Conservation (phyloP, 2,797 vertebrate species). For the Orestias chungarensis region DNA sequence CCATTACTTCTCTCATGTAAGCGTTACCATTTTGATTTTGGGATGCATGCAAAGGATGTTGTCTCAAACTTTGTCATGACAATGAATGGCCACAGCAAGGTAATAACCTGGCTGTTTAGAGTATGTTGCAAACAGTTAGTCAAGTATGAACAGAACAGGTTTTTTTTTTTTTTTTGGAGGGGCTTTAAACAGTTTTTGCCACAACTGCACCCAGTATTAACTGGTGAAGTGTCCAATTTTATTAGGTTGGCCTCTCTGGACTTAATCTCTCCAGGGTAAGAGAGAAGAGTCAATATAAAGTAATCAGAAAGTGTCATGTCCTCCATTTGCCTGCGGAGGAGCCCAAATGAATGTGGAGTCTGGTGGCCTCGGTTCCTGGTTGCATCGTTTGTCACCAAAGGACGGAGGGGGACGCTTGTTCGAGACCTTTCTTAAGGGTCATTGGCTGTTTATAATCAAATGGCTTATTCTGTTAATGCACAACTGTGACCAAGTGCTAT, state of each 20-base stretch:
- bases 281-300: conserved; percentile 75
- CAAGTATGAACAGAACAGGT: conserved; percentile 3
- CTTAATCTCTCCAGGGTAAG: conserved; percentile 44
- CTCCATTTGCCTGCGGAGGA: conserved; percentile 73
- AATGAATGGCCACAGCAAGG: neutral
- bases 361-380: conserved; percentile 45
- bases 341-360: conserved; percentile 70
- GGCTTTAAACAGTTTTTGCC: conserved; percentile 9
- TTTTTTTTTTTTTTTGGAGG: conserved; percentile 16
- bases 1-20: neutral
- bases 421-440: conserved; percentile 47
- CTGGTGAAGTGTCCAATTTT: conserved; percentile 42
- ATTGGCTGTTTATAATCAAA: conserved; percentile 59
- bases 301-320: conserved; percentile 78
- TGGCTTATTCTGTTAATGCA: conserved; percentile 52
- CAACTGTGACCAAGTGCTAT: conserved; percentile 14
- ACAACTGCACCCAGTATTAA: conserved; percentile 27
- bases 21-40: neutral
- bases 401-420: conserved; percentile 37
- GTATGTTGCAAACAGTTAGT: neutral
- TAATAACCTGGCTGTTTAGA: neutral
- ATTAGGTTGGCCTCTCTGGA: conserved; percentile 33
- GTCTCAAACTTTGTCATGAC: neutral
- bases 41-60: neutral
- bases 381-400: conserved; percentile 63